phyloP scores from a whole-genome alignment of 2,888 invertebrate species.

The Drosophila prolongata region DNA sequence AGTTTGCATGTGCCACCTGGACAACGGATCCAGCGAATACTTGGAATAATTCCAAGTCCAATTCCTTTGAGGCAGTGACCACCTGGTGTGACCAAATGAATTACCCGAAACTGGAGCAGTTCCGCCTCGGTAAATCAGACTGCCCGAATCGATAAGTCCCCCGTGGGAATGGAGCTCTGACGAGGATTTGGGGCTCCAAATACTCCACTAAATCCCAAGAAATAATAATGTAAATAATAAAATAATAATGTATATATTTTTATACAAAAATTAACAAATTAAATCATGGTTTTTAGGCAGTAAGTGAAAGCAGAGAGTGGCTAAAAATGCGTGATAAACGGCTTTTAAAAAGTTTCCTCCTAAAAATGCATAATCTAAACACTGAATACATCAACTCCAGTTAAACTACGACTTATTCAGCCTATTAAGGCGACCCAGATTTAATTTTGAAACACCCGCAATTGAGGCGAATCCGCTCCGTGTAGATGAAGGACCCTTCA shows the following conservation, averaged over 20 bases:
- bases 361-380: neutral
- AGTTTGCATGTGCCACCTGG: neutral
- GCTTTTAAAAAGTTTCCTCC: neutral
- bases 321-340: neutral
- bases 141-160: conserved; percentile 7
- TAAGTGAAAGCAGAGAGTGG: no score
- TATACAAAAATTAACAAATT: no score
- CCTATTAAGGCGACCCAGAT: neutral
- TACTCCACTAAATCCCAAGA: neutral
- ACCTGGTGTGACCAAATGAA: conserved; percentile 29
- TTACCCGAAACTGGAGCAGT: conserved; percentile 21
- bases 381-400: neutral
- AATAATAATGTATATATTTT: no score
- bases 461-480: neutral
- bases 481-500: neutral
- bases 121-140: conserved; percentile 6
- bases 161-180: neutral
- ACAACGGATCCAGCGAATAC: neutral
- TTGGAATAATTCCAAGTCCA: conserved; percentile 17
- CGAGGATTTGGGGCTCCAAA: neutral
- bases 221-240: no score
- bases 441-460: conserved; percentile 1
- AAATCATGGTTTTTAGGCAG: no score
- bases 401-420: conserved; percentile 1
- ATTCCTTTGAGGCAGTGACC: neutral